Base-by-base conservation (phyloP, 2,888 invertebrate species). In the Eilema caniola region DNA sequence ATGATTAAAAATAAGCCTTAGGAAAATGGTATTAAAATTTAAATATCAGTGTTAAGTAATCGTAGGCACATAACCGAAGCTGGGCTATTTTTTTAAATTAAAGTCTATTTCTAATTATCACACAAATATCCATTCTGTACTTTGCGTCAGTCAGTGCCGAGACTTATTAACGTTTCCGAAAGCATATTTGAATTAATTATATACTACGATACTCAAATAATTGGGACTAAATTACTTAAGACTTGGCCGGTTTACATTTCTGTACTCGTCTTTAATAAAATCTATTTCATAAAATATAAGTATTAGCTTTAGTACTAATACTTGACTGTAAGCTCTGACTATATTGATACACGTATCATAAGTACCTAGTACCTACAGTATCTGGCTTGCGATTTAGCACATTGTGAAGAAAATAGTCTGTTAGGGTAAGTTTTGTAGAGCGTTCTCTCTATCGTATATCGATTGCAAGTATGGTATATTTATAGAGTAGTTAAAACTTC, bases 191-290 rank as follows among this genome's bases (percentile, higher is more conserved):
- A 79, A 66, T 75, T 31, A 69, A 71, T 80, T 74, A 78, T 83
- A 77, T 74, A 78, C 76, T 81, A 74, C 71, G 73, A 75, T 79
- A 77, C 76, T 79, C 80, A 80, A 79, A 73, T 79, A 76, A 80
- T 77, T 79, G 71, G 78, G 74, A 74, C 75, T 63, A 67, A 79
- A 66, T 79, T 82, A 80, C 81, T 80, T 82, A 78, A 69, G 74
- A 77, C 76, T 77, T 73, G 70, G 68, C 72, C 47, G 66, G 56
- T 24, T 62, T 7, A 28, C 72, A 66, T 75, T 71, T 33, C 71
- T 72, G 66, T 73, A 75, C 66, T 37, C n/a, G 25, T 63, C 33
- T 31, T 4, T 24, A 25, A 37, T 59, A 23, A n/a, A 23, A 59
- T 69, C n/a, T n/a, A 31, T 63, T 61, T 47, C 57, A 11, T 67